These are phyloP conservation scores for Bradypodion ventrale DNA, from an alignment of 2,797 vertebrate species.

Conservation along the genomic window DNA sequence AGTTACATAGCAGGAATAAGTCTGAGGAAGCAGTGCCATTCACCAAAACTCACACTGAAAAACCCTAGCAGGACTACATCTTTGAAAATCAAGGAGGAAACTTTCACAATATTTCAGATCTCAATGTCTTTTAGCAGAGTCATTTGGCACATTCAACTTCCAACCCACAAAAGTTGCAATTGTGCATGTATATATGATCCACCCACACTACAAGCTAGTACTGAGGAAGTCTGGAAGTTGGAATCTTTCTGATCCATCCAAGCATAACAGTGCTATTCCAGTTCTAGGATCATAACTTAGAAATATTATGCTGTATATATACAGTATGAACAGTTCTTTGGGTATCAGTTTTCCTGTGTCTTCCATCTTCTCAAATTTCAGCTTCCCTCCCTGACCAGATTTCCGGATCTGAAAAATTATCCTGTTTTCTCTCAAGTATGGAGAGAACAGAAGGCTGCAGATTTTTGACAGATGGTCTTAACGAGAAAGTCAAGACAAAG, in stretches of 20 bases:
- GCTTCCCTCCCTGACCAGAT: too few relatives aligned
- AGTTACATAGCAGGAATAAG: too few relatives aligned
- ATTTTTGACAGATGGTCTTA: too few relatives aligned
- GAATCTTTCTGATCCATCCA: neutral
- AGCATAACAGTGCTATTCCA: neutral
- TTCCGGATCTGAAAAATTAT: neutral
- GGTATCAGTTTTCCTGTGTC: neutral
- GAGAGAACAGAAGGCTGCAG: too few relatives aligned
- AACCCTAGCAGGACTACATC: too few relatives aligned
- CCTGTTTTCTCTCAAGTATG: too few relatives aligned
- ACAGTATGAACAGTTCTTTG: too few relatives aligned
- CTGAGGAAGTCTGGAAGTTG: neutral
- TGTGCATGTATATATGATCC: neutral
- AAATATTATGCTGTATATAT: too few relatives aligned
- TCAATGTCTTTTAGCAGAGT: neutral
- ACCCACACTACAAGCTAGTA: neutral
- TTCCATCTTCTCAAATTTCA: too few relatives aligned
- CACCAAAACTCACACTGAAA: too few relatives aligned
- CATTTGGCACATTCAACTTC: neutral
- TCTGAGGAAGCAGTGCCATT: too few relatives aligned
- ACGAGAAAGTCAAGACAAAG: too few relatives aligned
- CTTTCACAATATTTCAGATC: neutral
- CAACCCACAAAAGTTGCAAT: neutral
- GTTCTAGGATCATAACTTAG: neutral
- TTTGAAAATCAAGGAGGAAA: neutral